Evolutionary conservation across 2,797 vertebrate species (phyloP).

Genomic region (Clarias fuscus): DNA sequence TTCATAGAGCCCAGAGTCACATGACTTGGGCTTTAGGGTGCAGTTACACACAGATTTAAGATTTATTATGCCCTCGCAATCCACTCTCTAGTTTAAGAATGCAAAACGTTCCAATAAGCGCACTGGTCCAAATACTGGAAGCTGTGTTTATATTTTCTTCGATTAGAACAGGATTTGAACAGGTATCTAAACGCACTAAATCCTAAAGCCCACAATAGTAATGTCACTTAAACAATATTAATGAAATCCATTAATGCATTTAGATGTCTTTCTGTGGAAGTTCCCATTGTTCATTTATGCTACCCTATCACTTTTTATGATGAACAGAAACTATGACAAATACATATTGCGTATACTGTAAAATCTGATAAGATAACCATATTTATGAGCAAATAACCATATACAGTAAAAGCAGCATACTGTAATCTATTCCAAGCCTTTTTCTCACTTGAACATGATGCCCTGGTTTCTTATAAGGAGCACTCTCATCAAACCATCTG

Average conservation of each 20-base stretch:
- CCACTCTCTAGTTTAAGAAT: not conserved
- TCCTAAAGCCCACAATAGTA: not conserved
- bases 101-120: not conserved
- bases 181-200: not conserved
- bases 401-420: constrained; percentile 2
- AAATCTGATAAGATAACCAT: not conserved
- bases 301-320: not conserved
- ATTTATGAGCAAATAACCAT: not conserved
- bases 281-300: not conserved
- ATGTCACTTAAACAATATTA: not conserved
- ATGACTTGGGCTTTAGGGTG: not conserved
- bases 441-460: constrained; percentile 41
- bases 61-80: constrained; percentile 12
- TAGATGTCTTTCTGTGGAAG: not conserved
- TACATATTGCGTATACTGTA: not conserved
- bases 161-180: constrained; percentile 2
- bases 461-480: constrained; percentile 46
- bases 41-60: constrained; percentile 13
- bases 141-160: not conserved
- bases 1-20: not conserved
- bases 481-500: constrained; percentile 60
- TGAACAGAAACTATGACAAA: not conserved
- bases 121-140: not conserved
- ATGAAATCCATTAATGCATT: too few species aligned
- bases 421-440: constrained; percentile 35